Conservation (phyloP, 2,888 invertebrate genomes). For the Globia sparganii region DNA sequence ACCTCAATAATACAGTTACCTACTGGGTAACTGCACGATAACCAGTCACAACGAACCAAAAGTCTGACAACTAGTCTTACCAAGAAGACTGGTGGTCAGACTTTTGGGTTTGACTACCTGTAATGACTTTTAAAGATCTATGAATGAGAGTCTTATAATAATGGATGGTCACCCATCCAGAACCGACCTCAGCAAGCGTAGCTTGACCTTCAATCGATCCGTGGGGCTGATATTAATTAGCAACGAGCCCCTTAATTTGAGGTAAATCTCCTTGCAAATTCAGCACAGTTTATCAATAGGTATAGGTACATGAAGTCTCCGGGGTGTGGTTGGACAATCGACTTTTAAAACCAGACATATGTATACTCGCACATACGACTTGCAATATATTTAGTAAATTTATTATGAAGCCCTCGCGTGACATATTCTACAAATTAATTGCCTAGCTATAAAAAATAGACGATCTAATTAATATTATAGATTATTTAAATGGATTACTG, state of each 20-base stretch:
- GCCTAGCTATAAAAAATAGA: conserved; percentile 24
- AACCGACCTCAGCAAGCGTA: neutral
- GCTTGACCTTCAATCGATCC: too few species aligned
- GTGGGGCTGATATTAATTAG: too few species aligned
- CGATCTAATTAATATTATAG: conserved; percentile 33
- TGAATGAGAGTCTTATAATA: neutral
- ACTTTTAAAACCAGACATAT: neutral
- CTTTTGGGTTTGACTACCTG: neutral
- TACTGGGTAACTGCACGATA: neutral
- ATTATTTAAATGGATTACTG: conserved; percentile 41
- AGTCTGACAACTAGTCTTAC: too few species aligned
- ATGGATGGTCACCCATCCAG: neutral
- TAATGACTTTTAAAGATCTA: neutral
- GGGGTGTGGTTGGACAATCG: neutral
- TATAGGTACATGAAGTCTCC: neutral
- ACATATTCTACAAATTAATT: conserved; percentile 30
- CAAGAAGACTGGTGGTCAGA: neutral
- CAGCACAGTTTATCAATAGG: too few species aligned
- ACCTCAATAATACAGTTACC: neutral
- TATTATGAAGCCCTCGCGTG: conserved; percentile 14
- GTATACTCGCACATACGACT: too few species aligned
- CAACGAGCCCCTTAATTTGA: neutral
- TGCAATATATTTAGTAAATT: neutral
- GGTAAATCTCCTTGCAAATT: neutral
- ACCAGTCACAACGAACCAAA: too few species aligned